Evolutionary conservation across 2,797 vertebrate species (phyloP).

Genomic region (Buphagus erythrorhynchus): DNA sequence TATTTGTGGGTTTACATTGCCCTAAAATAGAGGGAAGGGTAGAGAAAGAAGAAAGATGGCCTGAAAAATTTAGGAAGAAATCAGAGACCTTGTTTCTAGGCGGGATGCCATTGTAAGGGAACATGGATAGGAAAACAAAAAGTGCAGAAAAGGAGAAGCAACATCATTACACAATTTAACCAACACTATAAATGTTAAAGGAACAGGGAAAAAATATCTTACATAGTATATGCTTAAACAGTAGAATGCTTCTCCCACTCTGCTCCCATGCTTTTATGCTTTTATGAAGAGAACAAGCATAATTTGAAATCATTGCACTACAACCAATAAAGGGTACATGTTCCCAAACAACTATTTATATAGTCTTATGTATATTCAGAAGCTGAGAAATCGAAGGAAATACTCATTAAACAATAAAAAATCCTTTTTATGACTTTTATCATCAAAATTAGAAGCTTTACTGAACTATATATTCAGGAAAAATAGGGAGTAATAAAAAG

Average conservation of each 20-base stretch:
- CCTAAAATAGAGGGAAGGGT: neutral
- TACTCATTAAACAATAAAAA: constrained; percentile 53
- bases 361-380: constrained; percentile 27
- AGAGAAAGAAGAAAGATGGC: neutral
- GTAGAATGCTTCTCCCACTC: neutral
- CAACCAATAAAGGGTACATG: neutral
- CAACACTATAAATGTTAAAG: neutral
- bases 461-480: constrained; percentile 52
- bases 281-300: constrained; percentile 8
- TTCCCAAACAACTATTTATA: constrained; percentile 37
- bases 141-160: neutral
- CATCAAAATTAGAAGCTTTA: constrained; percentile 50
- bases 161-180: neutral
- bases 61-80: neutral
- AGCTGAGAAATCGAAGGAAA: constrained; percentile 11
- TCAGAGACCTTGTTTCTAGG: neutral
- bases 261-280: constrained; percentile 28
- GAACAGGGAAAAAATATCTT: neutral
- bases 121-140: neutral
- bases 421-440: constrained; percentile 38
- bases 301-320: neutral
- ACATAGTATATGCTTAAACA: neutral
- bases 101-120: neutral
- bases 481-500: constrained; percentile 54
- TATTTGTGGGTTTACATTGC: neutral